Conservation (phyloP, 2,113 vertebrate genomes). For the Gadus chalcogrammus region DNA sequence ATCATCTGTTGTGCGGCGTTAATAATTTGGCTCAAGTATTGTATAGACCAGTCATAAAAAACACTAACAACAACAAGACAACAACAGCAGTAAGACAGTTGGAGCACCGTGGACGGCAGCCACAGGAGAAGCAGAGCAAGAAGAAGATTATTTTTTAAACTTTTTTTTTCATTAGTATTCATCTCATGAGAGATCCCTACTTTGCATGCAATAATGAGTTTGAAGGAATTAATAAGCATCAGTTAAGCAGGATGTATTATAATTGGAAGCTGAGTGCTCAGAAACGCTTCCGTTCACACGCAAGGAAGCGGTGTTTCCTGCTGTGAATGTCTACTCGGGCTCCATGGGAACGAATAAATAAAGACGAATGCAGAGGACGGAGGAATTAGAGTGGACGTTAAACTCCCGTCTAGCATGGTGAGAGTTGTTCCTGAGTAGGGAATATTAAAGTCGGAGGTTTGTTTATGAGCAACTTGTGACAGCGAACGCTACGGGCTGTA, state of each 20-base stretch:
- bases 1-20: not conserved
- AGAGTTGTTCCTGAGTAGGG: slow-evolving; percentile 22
- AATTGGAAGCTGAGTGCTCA: slow-evolving; percentile 62
- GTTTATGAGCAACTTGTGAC: no score
- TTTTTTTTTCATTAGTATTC: slow-evolving; percentile 66
- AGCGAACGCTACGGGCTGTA: no score
- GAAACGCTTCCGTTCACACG: slow-evolving; percentile 53
- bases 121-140: not conserved
- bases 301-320: slow-evolving; percentile 26
- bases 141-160: not conserved
- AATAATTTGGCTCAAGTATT: not conserved
- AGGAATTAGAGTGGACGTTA: slow-evolving; percentile 12
- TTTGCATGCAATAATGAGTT: slow-evolving; percentile 74
- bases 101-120: slow-evolving; percentile 20
- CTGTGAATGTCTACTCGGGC: slow-evolving; percentile 31
- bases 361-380: slow-evolving; percentile 13
- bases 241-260: slow-evolving; percentile 69
- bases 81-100: slow-evolving; percentile 21
- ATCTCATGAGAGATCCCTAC: slow-evolving; percentile 59
- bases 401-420: not conserved
- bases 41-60: not conserved
- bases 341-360: slow-evolving; percentile 17
- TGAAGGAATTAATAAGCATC: slow-evolving; percentile 74
- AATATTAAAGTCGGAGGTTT: not conserved
- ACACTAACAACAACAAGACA: slow-evolving; percentile 13